A percentile compares a stretch with the other conserved stretches of the same genome.
Conservation (phyloP, 2,888 invertebrate species). For the Fissipunctia ypsillon region DNA sequence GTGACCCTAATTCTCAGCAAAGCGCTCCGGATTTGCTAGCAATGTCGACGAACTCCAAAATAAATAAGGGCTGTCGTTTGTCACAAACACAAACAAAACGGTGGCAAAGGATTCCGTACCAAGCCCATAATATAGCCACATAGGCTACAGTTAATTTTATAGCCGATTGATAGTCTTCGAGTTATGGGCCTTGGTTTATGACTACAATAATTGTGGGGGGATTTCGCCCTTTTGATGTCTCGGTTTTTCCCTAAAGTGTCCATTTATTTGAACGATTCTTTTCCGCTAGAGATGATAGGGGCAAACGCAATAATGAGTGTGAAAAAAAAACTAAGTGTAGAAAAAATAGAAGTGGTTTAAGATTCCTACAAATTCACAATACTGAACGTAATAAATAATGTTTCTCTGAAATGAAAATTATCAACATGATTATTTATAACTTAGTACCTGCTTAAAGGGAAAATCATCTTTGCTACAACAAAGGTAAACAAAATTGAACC, state of each 20-base stretch:
- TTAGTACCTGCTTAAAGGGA: too few species aligned
- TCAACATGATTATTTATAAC: not conserved
- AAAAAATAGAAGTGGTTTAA: too few species aligned
- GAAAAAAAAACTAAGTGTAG: too few species aligned
- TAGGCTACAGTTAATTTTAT: conserved; percentile 66
- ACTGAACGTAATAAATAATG: too few species aligned
- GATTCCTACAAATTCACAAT: not conserved
- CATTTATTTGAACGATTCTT: not conserved
- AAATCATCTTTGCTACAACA: not conserved
- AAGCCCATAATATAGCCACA: conserved; percentile 44
- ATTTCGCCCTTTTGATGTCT: conserved; percentile 41
- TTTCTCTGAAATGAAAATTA: not conserved
- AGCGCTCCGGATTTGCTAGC: conserved; percentile 71
- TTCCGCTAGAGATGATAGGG: not conserved
- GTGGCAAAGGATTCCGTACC: conserved; percentile 71
- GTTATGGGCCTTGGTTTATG: conserved; percentile 53
- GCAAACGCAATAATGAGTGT: not conserved
- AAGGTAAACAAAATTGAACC: not conserved
- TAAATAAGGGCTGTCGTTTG: conserved; percentile 85
- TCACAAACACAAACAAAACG: conserved; percentile 83
- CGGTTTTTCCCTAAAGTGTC: conserved; percentile 21
- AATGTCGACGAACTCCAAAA: conserved; percentile 83
- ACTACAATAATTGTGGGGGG: conserved; percentile 48
- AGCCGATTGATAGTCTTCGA: conserved; percentile 53
- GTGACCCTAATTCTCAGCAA: conserved; percentile 57